These are phyloP conservation scores for Graptemys geographica DNA, from an alignment of 2,797 vertebrate species.

Conservation along the genomic window DNA sequence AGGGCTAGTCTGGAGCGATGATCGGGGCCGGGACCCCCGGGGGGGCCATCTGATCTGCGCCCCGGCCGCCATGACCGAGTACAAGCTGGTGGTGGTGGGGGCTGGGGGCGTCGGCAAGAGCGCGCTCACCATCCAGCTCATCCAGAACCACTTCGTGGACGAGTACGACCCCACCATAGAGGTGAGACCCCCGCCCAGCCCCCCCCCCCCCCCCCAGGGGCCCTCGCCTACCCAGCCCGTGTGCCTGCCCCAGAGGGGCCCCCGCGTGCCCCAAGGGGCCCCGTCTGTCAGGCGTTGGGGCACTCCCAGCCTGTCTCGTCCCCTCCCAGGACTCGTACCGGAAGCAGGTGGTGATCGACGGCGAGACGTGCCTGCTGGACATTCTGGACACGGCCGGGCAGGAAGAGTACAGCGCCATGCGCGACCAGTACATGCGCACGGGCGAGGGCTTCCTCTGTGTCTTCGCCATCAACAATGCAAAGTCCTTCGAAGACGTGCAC, in stretches of 20 bases:
- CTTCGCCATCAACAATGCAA: constrained; percentile 91
- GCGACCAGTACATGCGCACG: constrained; percentile 92
- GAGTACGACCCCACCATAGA: constrained; percentile 92
- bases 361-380: constrained; percentile 71
- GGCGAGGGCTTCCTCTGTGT: constrained; percentile 93
- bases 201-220: too few species aligned
- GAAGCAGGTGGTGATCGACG: constrained; percentile 74
- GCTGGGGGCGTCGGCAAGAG: constrained; percentile 91
- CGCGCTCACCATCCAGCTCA: constrained; percentile 90
- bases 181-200: constrained; percentile 72
- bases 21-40: neutral
- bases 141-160: constrained; percentile 93
- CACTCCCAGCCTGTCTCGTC: neutral
- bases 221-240: neutral
- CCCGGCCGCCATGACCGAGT: constrained; percentile 86
- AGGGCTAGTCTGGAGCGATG: neutral
- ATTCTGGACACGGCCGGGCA: constrained; percentile 73
- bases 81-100: constrained; percentile 91
- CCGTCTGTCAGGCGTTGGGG: too few species aligned
- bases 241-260: too few species aligned
- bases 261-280: too few species aligned
- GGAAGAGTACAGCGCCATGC: constrained; percentile 86
- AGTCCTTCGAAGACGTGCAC: constrained; percentile 92
- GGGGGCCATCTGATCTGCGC: neutral
- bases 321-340: constrained; percentile 65